Base-by-base conservation (phyloP, 2,113 vertebrate species). In the Cavia aperea region DNA sequence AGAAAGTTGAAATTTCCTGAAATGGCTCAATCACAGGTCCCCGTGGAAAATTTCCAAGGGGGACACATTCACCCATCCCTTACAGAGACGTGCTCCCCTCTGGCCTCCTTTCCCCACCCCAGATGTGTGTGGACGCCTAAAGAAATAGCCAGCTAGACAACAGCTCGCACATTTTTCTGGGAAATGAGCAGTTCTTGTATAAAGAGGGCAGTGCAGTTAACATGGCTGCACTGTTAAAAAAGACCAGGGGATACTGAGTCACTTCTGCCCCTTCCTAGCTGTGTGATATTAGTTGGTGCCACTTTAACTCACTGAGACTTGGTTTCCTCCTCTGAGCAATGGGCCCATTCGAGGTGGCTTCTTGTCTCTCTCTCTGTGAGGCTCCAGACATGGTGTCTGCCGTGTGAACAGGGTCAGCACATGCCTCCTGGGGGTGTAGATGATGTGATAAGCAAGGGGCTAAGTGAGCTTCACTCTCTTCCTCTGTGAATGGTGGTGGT, bases 401-500 rank as follows among this genome's bases (percentile, higher is more conserved):
- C 26, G 10, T 0, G 1, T n/a, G 54, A 16, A 19, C 4, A 56
- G n/a, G 8, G 24, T 21, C n/a, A 4, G 0, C 46, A 54, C n/a
- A 6, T 46, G 19, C 18, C 81, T 60, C 51, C 51, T n/a, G 36
- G n/a, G n/a, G n/a, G n/a, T 1, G 1, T n/a, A 31, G 54, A 43
- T 49, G 19, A 16, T 18, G 10, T 13, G 21, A 46, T 2, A 14
- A 73, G 33, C 51, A 7, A 77, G n/a, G n/a, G 54, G 19, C 46
- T 39, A 15, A 6, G 73, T 29, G 68, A 78, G 19, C 29, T 39
- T 68, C 33, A 1, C 43, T 84, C 82, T 87, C 78, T 26, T 60
- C 81, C 14, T 63, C n/a, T 14, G 9, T 24, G 68, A 75, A 29
- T 62, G 7, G 33, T 11, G 49, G 26, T 4, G 5, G 9, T 39